These are phyloP conservation scores for Cercopithecus mona DNA, from an alignment of 2,113 vertebrate genomes.

Conservation along the genomic window DNA sequence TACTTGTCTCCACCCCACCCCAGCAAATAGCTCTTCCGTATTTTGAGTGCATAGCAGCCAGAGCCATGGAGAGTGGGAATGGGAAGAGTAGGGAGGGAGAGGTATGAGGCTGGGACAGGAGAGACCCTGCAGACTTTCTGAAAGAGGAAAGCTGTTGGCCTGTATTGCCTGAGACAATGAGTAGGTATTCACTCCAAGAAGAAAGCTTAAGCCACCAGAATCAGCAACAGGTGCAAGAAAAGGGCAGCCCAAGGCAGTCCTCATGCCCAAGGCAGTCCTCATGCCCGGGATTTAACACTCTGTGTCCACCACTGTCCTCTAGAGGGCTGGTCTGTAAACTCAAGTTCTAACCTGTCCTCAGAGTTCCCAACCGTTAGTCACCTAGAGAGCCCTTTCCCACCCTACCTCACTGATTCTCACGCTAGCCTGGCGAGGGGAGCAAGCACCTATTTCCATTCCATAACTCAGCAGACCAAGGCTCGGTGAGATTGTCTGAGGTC, in stretches of 20 bases:
- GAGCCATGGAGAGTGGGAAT: not conserved
- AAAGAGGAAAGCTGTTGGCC: not conserved
- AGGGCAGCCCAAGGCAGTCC: not conserved
- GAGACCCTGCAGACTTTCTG: not conserved
- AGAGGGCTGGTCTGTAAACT: not conserved
- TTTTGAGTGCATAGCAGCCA: not conserved
- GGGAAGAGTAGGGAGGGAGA: not conserved
- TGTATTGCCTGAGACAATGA: not conserved
- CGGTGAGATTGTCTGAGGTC: not conserved
- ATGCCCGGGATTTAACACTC: not conserved
- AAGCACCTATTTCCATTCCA: constrained; percentile 23
- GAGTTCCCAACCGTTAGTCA: not conserved
- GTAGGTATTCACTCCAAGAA: not conserved
- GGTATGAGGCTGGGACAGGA: not conserved
- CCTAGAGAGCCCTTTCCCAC: not conserved
- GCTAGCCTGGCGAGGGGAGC: not conserved
- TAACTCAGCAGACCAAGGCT: not conserved
- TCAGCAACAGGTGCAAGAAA: not conserved
- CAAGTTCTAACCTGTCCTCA: not conserved
- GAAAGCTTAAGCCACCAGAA: not conserved
- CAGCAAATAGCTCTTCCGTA: not conserved
- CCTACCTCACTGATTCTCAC: not conserved
- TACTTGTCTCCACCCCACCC: not conserved
- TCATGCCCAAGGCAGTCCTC: not conserved
- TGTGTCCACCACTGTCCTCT: not conserved